Conservation (phyloP, 2,888 invertebrate species). For the Melinopterus prodromus region DNA sequence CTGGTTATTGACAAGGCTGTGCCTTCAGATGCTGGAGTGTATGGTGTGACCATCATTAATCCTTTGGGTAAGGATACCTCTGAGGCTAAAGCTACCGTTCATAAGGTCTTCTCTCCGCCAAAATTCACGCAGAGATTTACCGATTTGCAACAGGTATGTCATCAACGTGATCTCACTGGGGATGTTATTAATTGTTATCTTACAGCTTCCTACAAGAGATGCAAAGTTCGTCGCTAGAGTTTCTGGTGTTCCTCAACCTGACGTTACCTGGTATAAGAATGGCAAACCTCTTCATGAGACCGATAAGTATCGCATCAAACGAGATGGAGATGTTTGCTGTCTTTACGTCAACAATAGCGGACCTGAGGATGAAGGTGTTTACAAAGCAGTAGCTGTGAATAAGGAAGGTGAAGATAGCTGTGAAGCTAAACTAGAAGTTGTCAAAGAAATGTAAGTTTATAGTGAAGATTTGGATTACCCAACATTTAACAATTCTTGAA, state of each 20-base stretch:
- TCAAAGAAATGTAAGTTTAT: conserved; percentile 80
- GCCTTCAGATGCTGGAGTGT: conserved; percentile 78
- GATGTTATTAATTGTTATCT: conserved; percentile 31
- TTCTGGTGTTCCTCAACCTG: conserved; percentile 83
- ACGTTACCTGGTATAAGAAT: conserved; percentile 87
- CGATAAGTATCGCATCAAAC: conserved; percentile 77
- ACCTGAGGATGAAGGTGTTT: conserved; percentile 74
- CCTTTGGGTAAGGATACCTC: conserved; percentile 79
- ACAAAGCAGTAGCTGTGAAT: conserved; percentile 82
- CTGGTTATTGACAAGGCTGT: conserved; percentile 76
- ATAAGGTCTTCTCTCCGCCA: conserved; percentile 83
- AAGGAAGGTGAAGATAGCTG: conserved; percentile 82
- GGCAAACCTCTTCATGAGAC: conserved; percentile 74
- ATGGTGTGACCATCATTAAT: conserved; percentile 79
- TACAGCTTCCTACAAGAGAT: conserved; percentile 76
- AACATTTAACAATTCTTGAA: conserved; percentile 7
- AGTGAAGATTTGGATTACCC: not conserved
- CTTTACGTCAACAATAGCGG: conserved; percentile 76
- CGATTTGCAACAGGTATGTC: conserved; percentile 71
- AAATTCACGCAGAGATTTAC: conserved; percentile 78
- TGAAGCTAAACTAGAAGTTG: conserved; percentile 77
- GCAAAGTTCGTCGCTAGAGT: conserved; percentile 86
- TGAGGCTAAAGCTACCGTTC: conserved; percentile 74
- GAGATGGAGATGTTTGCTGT: conserved; percentile 82
- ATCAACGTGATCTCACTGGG: not conserved